Conservation (phyloP, 2,888 invertebrate genomes). For the Oscheius sp. region DNA sequence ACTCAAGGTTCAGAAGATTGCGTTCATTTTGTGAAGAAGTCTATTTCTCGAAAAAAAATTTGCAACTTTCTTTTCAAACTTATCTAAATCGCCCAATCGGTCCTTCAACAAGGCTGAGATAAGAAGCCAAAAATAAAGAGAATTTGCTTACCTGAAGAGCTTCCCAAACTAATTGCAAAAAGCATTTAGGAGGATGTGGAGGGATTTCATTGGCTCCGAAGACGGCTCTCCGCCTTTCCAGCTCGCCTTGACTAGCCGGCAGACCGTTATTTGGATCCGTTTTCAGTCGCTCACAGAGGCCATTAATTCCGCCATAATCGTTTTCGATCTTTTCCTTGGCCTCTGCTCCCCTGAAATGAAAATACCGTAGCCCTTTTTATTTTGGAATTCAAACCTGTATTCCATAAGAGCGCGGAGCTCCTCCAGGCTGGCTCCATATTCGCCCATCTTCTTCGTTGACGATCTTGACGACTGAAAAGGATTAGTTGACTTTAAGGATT, state of each 20-base stretch:
- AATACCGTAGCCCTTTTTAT: too few relatives aligned
- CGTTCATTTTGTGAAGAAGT: too few relatives aligned
- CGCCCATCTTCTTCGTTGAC: constrained; percentile 28
- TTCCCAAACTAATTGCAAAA: constrained; percentile 66
- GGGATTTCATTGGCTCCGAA: constrained; percentile 69
- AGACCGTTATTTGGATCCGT: constrained; percentile 91
- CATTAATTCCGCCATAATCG: constrained; percentile 76
- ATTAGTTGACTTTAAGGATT: background rate
- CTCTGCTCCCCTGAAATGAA: constrained; percentile 57
- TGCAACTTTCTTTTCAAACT: too few relatives aligned
- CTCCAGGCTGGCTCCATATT: constrained; percentile 61
- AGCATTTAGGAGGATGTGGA: constrained; percentile 67
- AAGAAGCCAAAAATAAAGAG: background rate
- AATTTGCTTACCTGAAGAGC: constrained; percentile 60
- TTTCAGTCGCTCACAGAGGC: constrained; percentile 93
- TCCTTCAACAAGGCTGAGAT: too few relatives aligned
- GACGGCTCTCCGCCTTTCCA: constrained; percentile 55
- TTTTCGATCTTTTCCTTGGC: constrained; percentile 62
- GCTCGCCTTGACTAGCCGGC: constrained; percentile 40
- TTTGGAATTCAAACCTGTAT: constrained; percentile 41
- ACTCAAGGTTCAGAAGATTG: too few relatives aligned
- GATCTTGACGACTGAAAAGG: background rate
- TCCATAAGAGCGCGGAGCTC: constrained; percentile 68
- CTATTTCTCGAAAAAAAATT: background rate
- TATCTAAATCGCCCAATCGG: too few relatives aligned